phyloP scores from a whole-genome alignment of 2,888 invertebrate species.

The Carcina quercana region DNA sequence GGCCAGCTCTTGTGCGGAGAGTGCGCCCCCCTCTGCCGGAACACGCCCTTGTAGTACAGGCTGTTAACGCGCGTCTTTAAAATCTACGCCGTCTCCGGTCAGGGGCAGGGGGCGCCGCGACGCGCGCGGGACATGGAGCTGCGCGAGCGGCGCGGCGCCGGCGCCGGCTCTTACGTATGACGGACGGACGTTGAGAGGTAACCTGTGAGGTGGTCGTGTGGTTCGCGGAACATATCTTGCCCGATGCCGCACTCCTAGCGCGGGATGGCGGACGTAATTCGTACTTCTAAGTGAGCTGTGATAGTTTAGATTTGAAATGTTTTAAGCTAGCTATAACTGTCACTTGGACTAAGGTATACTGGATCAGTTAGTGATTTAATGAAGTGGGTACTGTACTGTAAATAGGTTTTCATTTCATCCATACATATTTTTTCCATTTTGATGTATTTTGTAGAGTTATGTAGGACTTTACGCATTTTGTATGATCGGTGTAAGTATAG shows the following conservation, averaged over 20 bases:
- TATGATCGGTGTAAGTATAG: slow-evolving; percentile 56
- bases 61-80: slow-evolving; percentile 66
- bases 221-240: slow-evolving; percentile 30
- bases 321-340: slow-evolving; percentile 35
- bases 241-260: slow-evolving; percentile 18
- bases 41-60: slow-evolving; percentile 61
- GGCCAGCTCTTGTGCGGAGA: slow-evolving; percentile 38
- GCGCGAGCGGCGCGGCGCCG: slow-evolving; percentile 17
- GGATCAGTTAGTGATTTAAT: slow-evolving; percentile 35
- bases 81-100: slow-evolving; percentile 58
- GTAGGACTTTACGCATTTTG: slow-evolving; percentile 61
- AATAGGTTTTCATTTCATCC: slow-evolving; percentile 57
- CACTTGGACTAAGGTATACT: slow-evolving; percentile 51
- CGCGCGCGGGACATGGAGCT: slow-evolving; percentile 20
- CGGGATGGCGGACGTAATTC: slow-evolving; percentile 22
- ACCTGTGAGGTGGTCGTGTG: no score
- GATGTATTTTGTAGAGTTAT: slow-evolving; percentile 64
- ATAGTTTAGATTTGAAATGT: slow-evolving; percentile 63
- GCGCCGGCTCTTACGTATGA: slow-evolving; percentile 26
- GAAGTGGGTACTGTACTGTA: slow-evolving; percentile 61
- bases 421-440: slow-evolving; percentile 66
- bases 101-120: slow-evolving; percentile 18
- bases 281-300: slow-evolving; percentile 64
- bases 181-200: no score
- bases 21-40: slow-evolving; percentile 36